Percentiles rank a stretch among this genome's conserved stretches.
Conservation (phyloP, 2,888 invertebrate species). For the Myopa tessellatipennis region DNA sequence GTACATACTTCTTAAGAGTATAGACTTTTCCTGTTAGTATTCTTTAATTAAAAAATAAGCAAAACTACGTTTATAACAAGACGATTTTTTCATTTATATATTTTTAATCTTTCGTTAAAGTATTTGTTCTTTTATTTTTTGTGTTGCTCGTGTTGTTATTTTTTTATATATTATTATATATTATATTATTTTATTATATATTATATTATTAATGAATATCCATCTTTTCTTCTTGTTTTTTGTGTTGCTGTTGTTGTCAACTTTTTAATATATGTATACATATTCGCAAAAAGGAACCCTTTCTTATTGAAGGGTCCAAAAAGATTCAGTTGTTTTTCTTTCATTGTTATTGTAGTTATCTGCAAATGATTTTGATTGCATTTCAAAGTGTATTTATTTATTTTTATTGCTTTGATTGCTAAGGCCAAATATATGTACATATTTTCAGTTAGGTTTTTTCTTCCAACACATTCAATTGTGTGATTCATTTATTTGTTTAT, state of each 20-base stretch:
- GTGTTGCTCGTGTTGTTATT: constrained; percentile 36
- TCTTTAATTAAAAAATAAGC: constrained; percentile 68
- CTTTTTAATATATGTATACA: not conserved
- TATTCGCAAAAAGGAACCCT: not conserved
- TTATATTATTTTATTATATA: too few species aligned
- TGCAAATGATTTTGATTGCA: not conserved
- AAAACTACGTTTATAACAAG: constrained; percentile 68
- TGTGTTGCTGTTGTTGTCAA: too few species aligned
- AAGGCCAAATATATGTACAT: constrained; percentile 27
- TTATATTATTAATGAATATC: too few species aligned
- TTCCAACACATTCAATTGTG: constrained; percentile 15
- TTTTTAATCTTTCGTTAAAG: constrained; percentile 51
- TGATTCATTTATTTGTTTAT: not conserved
- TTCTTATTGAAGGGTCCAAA: too few species aligned
- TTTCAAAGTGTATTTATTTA: not conserved
- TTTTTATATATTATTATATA: too few species aligned
- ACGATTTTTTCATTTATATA: constrained; percentile 61
- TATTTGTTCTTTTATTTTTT: constrained; percentile 43
- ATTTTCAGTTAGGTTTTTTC: constrained; percentile 17
- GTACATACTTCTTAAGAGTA: constrained; percentile 10
- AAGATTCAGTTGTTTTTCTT: too few species aligned
- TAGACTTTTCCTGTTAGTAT: constrained; percentile 54
- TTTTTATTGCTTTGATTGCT: constrained; percentile 29
- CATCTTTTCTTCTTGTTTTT: constrained; percentile 8
- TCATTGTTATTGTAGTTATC: constrained; percentile 18